phyloP scores from a whole-genome alignment of 2,888 invertebrate genomes.

The Schizotus pectinicornis region DNA sequence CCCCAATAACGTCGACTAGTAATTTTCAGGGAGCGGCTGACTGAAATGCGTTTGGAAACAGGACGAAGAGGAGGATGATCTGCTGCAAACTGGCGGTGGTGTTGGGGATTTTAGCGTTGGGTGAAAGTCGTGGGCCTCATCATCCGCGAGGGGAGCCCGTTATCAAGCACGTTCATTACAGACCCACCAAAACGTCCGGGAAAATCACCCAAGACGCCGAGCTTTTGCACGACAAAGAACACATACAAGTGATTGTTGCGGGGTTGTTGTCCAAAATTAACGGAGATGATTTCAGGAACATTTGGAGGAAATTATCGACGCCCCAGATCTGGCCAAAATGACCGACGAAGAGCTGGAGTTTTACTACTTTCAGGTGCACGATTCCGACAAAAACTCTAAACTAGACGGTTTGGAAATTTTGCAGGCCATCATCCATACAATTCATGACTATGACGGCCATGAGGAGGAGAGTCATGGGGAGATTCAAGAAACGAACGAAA shows the following conservation, averaged over 20 bases:
- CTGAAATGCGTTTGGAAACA: too few species aligned
- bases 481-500: slow-evolving; percentile 38
- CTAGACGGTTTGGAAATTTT: slow-evolving; percentile 90
- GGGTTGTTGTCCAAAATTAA: background rate
- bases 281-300: slow-evolving; percentile 52
- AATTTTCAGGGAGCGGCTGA: background rate
- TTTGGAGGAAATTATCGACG: slow-evolving; percentile 56
- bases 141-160: slow-evolving; percentile 65
- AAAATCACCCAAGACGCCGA: slow-evolving; percentile 74
- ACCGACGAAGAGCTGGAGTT: slow-evolving; percentile 85
- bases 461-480: slow-evolving; percentile 55
- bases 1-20: slow-evolving; percentile 13
- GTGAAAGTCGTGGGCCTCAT: slow-evolving; percentile 64
- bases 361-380: slow-evolving; percentile 86
- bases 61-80: slow-evolving; percentile 13
- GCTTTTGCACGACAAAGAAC: slow-evolving; percentile 73
- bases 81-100: slow-evolving; percentile 2
- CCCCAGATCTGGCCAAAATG: slow-evolving; percentile 72
- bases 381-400: slow-evolving; percentile 87
- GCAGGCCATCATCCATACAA: slow-evolving; percentile 78
- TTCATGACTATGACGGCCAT: slow-evolving; percentile 65
- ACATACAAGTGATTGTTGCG: slow-evolving; percentile 62
- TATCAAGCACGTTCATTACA: slow-evolving; percentile 65
- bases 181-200: slow-evolving; percentile 61
- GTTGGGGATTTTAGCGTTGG: slow-evolving; percentile 10